Conservation (phyloP, 2,797 vertebrate genomes). For the Garrulus glandarius region DNA sequence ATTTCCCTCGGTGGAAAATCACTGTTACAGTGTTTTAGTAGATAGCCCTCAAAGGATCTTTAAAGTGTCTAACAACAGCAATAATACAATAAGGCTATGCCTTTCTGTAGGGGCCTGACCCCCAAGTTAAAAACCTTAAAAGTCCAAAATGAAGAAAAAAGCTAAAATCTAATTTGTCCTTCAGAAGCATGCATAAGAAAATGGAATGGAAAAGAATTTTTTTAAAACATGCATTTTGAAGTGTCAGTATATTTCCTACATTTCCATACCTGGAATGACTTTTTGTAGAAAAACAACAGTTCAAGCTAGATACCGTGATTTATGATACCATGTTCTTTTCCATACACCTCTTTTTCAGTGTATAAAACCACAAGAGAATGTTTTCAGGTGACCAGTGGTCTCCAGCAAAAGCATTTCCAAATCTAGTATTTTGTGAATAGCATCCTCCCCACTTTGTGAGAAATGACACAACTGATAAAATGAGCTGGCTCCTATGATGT, state of each 20-base stretch:
- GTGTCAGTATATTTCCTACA: background rate
- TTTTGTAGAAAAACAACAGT: slow-evolving; percentile 42
- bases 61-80: background rate
- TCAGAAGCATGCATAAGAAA: background rate
- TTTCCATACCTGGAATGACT: slow-evolving; percentile 47
- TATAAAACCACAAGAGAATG: background rate
- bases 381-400: background rate
- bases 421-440: background rate
- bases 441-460: background rate
- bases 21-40: background rate
- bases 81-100: background rate
- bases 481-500: background rate
- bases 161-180: background rate
- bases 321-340: accelerated
- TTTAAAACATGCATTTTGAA: background rate
- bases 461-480: background rate
- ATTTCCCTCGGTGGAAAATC: background rate
- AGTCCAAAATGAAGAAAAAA: background rate
- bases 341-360: background rate
- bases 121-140: background rate
- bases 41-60: background rate
- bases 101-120: background rate
- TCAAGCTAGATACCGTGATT: background rate
- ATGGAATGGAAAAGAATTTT: background rate
- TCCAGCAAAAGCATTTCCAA: background rate